phyloP scores from a whole-genome alignment of 2,113 vertebrate genomes.

The Motacilla tschutschensis region DNA sequence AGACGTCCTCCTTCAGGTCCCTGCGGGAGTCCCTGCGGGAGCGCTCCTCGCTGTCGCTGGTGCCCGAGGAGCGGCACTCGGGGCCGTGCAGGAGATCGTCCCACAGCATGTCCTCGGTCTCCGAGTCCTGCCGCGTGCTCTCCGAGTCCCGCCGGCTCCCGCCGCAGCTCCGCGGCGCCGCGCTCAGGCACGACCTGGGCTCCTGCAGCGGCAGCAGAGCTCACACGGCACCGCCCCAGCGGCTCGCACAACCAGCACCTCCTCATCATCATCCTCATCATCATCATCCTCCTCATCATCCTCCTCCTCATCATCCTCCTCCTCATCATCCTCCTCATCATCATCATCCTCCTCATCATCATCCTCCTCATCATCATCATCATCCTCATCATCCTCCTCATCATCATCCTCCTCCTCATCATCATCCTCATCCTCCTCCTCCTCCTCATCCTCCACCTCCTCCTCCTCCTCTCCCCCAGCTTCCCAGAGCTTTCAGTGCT shows the following conservation, averaged over 20 bases:
- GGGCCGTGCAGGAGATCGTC: conserved; percentile 93
- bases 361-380: no score
- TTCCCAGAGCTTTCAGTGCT: not conserved
- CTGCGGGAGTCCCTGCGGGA: conserved; percentile 54
- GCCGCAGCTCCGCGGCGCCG: conserved; percentile 52
- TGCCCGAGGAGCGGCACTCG: conserved; percentile 85
- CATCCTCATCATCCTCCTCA: not conserved
- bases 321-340: no score
- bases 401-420: not conserved
- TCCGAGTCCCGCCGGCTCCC: conserved; percentile 74
- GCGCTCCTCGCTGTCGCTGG: conserved; percentile 85
- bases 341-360: not conserved
- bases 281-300: not conserved
- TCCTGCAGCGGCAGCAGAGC: not conserved
- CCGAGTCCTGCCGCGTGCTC: conserved; percentile 85
- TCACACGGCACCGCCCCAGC: not conserved
- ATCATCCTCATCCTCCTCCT: not conserved
- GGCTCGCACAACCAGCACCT: rapidly evolving
- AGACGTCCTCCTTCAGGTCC: conserved; percentile 81
- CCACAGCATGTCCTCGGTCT: conserved; percentile 94
- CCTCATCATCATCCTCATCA: not conserved
- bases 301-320: rapidly evolving
- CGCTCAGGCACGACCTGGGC: conserved; percentile 13
- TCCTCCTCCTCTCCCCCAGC: not conserved
- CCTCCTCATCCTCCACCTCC: not conserved